Conservation (phyloP, 1,140 invertebrate genomes). For the Saccostrea cuccullata region DNA sequence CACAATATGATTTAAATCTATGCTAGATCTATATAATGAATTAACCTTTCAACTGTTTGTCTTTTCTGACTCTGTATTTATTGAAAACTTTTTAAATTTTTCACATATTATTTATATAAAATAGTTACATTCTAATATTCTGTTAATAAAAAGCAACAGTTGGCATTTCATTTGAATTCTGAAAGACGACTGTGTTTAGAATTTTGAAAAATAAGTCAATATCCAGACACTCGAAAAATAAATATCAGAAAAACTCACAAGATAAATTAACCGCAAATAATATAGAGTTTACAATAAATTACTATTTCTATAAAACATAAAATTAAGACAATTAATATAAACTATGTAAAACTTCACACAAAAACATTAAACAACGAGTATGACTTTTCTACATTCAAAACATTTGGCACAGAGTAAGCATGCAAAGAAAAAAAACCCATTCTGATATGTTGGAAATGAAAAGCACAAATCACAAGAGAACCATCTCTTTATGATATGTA, state of each 20-base stretch:
- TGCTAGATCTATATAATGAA: too few relatives aligned
- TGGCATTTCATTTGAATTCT: too few relatives aligned
- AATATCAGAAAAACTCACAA: background rate
- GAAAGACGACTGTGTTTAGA: background rate
- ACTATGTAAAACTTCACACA: background rate
- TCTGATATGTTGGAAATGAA: background rate
- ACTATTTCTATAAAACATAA: background rate
- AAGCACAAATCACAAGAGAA: background rate
- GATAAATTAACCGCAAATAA: background rate
- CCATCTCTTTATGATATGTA: background rate
- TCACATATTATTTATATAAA: too few relatives aligned
- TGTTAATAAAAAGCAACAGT: too few relatives aligned
- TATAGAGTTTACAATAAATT: background rate
- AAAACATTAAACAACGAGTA: background rate
- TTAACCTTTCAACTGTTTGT: too few relatives aligned
- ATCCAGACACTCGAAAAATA: background rate
- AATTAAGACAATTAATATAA: background rate
- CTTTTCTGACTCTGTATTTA: too few relatives aligned
- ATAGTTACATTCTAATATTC: too few relatives aligned
- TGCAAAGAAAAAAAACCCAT: constrained; percentile 12
- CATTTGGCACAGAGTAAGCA: constrained; percentile 26
- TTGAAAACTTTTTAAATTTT: too few relatives aligned
- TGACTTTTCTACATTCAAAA: background rate
- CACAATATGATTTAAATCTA: too few relatives aligned
- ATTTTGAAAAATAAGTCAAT: background rate